Base-by-base conservation (phyloP, 2,888 invertebrate genomes). In the Galerucella pusilla region DNA sequence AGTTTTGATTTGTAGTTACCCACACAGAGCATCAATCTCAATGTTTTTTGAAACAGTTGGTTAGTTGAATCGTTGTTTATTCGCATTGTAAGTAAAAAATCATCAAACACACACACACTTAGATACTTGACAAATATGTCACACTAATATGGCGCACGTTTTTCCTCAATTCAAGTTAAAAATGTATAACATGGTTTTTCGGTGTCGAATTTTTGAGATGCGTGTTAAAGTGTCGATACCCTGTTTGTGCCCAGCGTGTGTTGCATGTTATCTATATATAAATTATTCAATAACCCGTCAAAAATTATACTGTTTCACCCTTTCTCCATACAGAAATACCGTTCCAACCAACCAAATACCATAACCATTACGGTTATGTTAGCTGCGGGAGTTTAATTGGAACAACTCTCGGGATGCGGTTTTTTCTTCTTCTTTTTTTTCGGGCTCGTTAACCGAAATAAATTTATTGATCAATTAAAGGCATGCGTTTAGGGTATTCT, bases 321-420 rank as follows among this genome's bases (percentile, higher is more conserved):
- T 73, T 73, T 68, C 42, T 54, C 57, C 20, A n/a, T 65, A 42
- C 10, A 42, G 35, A 64, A 42, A 71, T 52, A 65, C 14, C 35
- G 28, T 65, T 10, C 20, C 7, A 20, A 45, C 46, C 60, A 45
- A 68, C 49, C 69, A 42, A 63, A 68, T 52, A 16, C 63, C 52
- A 68, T 63, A 66, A 68, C 20, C 68, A 64, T 73, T 60, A 73
- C 68, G 42, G 63, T 73, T 73, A 68, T 64, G 64, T 63, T 68
- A 63, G 68, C 73, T 45, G 25, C 45, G 57, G 73, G 64, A 68
- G 68, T 68, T 68, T 68, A 73, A 73, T 73, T 73, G 73, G 63
- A 45, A 68, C 60, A 64, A 54, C 52, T 63, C 68, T 73, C 61
- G 59, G 67, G 49, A 60, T 60, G 52, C 28, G 61, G 61, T 46